Percentiles rank a stretch among this genome's conserved stretches.
Conservation (phyloP, 2,113 vertebrate species). For the Grallaria varia region DNA sequence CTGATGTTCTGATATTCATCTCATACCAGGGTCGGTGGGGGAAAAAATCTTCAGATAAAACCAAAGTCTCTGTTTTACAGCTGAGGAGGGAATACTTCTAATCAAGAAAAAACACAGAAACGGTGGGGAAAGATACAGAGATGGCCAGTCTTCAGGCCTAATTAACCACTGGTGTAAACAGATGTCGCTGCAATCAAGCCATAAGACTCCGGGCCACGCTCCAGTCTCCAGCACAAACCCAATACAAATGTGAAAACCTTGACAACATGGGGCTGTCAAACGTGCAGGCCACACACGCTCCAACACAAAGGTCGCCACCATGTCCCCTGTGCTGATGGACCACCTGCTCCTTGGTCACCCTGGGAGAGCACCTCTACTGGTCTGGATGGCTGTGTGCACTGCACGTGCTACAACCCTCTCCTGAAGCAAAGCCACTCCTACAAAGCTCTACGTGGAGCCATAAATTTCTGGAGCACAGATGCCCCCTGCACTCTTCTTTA, state of each 20-base stretch:
- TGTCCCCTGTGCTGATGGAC: neutral
- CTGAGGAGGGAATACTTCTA: neutral
- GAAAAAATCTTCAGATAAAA: neutral
- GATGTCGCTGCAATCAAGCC: neutral
- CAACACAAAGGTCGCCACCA: neutral
- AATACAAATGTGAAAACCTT: neutral
- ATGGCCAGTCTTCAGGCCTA: slow-evolving; percentile 1
- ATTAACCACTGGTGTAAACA: slow-evolving; percentile 47
- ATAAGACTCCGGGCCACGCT: neutral
- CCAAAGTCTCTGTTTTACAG: neutral
- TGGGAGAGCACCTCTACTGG: neutral
- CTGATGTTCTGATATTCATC: neutral
- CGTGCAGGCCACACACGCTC: neutral
- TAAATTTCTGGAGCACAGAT: neutral
- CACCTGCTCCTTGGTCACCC: neutral
- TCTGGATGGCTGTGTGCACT: fast-evolving
- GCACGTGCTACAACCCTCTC: neutral
- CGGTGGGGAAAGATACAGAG: neutral
- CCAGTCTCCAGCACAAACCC: neutral
- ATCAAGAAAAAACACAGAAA: neutral
- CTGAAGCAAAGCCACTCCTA: neutral
- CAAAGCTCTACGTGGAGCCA: neutral
- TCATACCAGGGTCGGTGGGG: neutral
- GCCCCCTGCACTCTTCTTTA: neutral
- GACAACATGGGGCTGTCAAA: neutral